Evolutionary conservation across 2,797 vertebrate genomes (phyloP).

Genomic region (Salmo trutta): DNA sequence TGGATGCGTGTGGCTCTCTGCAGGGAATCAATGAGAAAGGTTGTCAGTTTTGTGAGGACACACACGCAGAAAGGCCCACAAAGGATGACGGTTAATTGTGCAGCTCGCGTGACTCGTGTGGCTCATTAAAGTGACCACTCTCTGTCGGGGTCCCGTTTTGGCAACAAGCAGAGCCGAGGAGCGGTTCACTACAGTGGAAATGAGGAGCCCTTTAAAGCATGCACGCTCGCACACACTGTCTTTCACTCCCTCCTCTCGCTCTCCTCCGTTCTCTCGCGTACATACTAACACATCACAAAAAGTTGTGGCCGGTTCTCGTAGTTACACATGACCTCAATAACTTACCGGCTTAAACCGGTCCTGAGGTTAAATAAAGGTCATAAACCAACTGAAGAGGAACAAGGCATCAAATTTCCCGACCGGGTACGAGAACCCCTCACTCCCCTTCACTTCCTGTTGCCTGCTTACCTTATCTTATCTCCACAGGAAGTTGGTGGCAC

Average conservation of each 20-base stretch:
- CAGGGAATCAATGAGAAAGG: background rate
- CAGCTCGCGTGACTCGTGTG: constrained; percentile 6
- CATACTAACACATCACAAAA: background rate
- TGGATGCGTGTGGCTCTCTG: background rate
- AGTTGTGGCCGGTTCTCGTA: background rate
- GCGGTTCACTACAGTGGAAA: constrained; percentile 31
- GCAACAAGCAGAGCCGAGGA: constrained; percentile 1
- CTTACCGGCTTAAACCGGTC: background rate
- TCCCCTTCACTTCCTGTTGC: constrained; percentile 36
- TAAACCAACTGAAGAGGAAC: background rate
- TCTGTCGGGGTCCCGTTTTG: constrained; percentile 29
- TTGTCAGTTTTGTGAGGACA: constrained; percentile 18
- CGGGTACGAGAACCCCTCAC: background rate
- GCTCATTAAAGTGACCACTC: constrained; percentile 40
- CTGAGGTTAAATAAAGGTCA: background rate
- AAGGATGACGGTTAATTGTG: constrained; percentile 9
- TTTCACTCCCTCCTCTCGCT: background rate
- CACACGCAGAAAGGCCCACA: background rate
- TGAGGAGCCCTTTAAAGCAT: background rate
- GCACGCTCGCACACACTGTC: background rate
- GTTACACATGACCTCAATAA: background rate
- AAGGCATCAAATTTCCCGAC: background rate
- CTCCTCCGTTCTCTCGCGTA: background rate
- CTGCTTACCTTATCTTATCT: background rate
- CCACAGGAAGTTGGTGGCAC: too few species aligned